These are phyloP conservation scores for Hydrozoanthus gracilis DNA, from an alignment of 92 coral and sea anemone species.

Conservation along the genomic window DNA sequence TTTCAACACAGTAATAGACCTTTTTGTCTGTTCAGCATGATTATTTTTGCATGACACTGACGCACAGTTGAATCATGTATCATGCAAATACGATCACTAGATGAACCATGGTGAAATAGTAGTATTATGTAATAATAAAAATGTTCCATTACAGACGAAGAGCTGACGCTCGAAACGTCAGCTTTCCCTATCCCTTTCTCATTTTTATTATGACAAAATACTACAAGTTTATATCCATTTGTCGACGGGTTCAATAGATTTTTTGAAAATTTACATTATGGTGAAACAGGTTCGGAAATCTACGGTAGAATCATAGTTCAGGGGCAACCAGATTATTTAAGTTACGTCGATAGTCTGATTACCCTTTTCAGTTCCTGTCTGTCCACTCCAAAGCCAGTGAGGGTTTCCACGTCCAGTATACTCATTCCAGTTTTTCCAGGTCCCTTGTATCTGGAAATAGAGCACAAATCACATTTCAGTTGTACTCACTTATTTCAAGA, in stretches of 20 bases:
- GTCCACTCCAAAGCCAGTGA: slow-evolving; percentile 81
- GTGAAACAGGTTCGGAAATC: not conserved
- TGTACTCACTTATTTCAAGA: not conserved
- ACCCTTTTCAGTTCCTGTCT: slow-evolving; percentile 63
- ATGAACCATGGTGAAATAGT: not conserved
- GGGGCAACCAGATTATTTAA: slow-evolving; percentile 4
- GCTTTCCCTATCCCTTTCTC: no score
- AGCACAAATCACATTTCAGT: no score
- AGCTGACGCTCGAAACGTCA: no score
- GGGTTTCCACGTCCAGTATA: slow-evolving; percentile 85
- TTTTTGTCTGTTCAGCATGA: no score
- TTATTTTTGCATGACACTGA: not conserved
- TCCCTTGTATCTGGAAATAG: slow-evolving; percentile 58
- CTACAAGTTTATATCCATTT: no score
- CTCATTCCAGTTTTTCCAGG: slow-evolving; percentile 83
- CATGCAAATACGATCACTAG: not conserved
- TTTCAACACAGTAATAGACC: no score
- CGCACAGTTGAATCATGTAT: not conserved
- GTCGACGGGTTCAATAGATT: no score
- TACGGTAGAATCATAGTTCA: not conserved
- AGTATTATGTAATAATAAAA: no score
- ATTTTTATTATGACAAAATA: no score
- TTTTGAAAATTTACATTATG: no score
- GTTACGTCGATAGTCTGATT: slow-evolving; percentile 1
- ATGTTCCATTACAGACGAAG: no score